Percentiles rank a stretch among this genome's conserved stretches.
Conservation (phyloP, 2,797 vertebrate genomes). For the Emys orbicularis region DNA sequence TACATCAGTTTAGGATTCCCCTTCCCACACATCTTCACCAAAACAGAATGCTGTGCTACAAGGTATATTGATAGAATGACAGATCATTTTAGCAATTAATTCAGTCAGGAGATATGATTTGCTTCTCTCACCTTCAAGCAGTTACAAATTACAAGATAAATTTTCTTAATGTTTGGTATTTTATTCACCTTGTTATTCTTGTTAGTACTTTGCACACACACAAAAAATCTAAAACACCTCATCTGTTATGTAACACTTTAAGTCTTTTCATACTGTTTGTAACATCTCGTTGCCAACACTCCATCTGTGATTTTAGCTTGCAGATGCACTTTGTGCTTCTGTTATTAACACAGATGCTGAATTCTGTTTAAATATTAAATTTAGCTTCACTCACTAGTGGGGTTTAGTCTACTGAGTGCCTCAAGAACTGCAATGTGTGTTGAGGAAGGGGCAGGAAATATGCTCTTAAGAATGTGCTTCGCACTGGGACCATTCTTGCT, state of each 20-base stretch:
- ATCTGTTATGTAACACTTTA: constrained; percentile 35
- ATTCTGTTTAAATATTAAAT: constrained; percentile 70
- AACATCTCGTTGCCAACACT: constrained; percentile 33
- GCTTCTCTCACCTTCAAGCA: not conserved
- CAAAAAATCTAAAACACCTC: constrained; percentile 30
- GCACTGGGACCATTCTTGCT: not conserved
- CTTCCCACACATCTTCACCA: not conserved
- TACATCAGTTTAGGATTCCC: not conserved
- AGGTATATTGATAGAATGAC: not conserved
- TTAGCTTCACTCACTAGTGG: constrained; percentile 8
- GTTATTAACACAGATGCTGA: constrained; percentile 57
- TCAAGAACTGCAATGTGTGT: not conserved
- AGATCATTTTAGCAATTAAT: not conserved
- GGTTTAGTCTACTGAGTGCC: constrained; percentile 4
- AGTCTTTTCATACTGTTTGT: constrained; percentile 39
- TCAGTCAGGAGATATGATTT: not conserved
- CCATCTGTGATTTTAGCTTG: constrained; percentile 67
- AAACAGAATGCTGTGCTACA: not conserved
- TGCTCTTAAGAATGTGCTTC: not conserved
- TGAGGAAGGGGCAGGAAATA: not conserved
- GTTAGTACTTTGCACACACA: not conserved
- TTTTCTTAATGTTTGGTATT: constrained; percentile 8
- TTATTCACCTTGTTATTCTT: constrained; percentile 21
- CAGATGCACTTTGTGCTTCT: constrained; percentile 51
- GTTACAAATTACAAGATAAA: constrained; percentile 47